Base-by-base conservation (phyloP, 2,113 vertebrate species). In the Tapirus terrestris region DNA sequence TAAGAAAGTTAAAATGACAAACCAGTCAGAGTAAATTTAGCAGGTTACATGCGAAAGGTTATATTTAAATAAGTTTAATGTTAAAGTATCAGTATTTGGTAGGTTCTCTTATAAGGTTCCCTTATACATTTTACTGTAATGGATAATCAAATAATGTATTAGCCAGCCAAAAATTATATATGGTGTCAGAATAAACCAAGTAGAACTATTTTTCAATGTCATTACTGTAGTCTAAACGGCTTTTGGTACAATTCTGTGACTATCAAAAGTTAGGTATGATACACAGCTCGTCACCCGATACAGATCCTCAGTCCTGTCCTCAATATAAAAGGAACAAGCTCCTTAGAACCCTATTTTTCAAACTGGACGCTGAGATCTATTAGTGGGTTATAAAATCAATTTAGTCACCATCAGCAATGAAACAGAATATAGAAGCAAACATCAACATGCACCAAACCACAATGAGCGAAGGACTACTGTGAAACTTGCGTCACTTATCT, bases 1-100 rank as follows among this genome's bases (percentile, higher is more conserved):
- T 53, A 80, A 73, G 63, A 65, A 92, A 82, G 43, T 51, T 87
- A 96, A 93, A 93, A 83, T 76, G 36, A 91, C 67, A 87, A 79
- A 72, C 10, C 39, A 65, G 31, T 61, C 70, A 72, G 12, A 79
- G 33, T 68, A 85, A 81, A 89, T 89, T 56, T 73, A 94, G 61
- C 45, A 58, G 45, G 31, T 79, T 86, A 48, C 10, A 65, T 18
- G 17, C 36, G 85, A 93, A 85, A 67, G 60, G 16, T 85, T 89
- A 61, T 39, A 68, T 60, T 81, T 92, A 88, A 80, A 36, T 60
- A 90, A 39, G 8, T 60, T 80, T 51, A 94, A 77, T 7, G 0
- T 95, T 73, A 81, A 0, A 53, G 18, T 39, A 81, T 68, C 33
- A 36, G 48, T 25, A 92, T 73, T 91, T 88, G 45, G 48, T 58